Percentiles rank a stretch among this genome's conserved stretches.
These are phyloP conservation scores for Mixornis gularis DNA, from an alignment of 2,113 vertebrate species.

Conservation along the genomic window DNA sequence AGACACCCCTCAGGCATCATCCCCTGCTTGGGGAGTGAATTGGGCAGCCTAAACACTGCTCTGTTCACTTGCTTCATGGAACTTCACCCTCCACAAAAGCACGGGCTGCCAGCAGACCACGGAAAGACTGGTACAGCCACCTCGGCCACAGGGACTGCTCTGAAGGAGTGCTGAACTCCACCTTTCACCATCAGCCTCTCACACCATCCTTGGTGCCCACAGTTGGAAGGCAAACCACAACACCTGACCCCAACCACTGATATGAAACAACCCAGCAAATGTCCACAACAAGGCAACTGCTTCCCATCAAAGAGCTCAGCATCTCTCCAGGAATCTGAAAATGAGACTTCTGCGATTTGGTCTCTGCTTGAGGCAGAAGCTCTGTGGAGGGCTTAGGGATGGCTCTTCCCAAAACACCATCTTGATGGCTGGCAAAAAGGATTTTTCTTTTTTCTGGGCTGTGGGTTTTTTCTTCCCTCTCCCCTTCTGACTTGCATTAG, in stretches of 20 bases:
- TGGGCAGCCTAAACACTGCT: neutral
- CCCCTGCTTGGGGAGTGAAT: neutral
- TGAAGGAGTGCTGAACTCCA: neutral
- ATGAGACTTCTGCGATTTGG: rapidly evolving
- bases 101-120: rapidly evolving
- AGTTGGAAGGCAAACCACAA: neutral
- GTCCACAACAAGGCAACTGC: rapidly evolving
- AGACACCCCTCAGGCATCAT: neutral
- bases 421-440: neutral
- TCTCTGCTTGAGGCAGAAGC: neutral
- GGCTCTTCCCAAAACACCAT: neutral
- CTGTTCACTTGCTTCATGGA: neutral
- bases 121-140: neutral
- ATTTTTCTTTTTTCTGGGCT: neutral
- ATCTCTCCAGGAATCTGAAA: neutral
- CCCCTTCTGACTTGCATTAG: neutral
- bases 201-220: rapidly evolving
- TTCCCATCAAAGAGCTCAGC: neutral
- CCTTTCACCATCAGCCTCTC: neutral
- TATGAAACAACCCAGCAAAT: neutral
- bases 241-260: neutral
- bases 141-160: neutral
- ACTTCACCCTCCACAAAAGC: neutral
- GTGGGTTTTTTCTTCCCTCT: neutral
- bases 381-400: neutral